A percentile compares a stretch with the other conserved stretches of the same genome.
phyloP scores from a whole-genome alignment of 2,113 vertebrate genomes.

The Oenanthe oenanthe region DNA sequence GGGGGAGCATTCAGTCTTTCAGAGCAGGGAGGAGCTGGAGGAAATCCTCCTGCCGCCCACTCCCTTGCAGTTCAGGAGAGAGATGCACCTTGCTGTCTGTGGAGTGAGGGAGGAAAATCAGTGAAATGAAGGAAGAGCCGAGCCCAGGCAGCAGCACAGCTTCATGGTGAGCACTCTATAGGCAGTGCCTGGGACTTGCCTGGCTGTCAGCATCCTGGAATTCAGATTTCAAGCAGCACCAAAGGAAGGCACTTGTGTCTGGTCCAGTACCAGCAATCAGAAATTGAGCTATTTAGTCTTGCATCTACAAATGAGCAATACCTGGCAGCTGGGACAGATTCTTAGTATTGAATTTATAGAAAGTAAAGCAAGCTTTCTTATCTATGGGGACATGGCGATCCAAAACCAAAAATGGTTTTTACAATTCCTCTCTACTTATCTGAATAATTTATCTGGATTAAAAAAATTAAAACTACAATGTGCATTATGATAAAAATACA shows the following conservation, averaged over 20 bases:
- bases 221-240: neutral
- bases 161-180: fast-evolving
- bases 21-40: neutral
- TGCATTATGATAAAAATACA: neutral
- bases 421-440: neutral
- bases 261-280: neutral
- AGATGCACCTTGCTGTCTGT: neutral
- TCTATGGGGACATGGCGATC: neutral
- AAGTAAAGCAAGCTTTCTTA: neutral
- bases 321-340: neutral
- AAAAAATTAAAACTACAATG: neutral
- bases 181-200: neutral
- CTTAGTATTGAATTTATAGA: neutral
- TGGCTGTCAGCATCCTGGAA: neutral
- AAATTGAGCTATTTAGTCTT: neutral
- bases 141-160: neutral
- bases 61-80: neutral
- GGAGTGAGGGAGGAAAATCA: neutral
- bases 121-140: fast-evolving
- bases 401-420: neutral
- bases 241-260: neutral
- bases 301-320: neutral
- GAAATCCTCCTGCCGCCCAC: neutral
- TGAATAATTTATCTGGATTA: neutral
- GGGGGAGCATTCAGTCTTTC: neutral